Percentiles rank a stretch among this genome's conserved stretches.
phyloP scores from a whole-genome alignment of 2,797 vertebrate species.

The Phataginus tricuspis region DNA sequence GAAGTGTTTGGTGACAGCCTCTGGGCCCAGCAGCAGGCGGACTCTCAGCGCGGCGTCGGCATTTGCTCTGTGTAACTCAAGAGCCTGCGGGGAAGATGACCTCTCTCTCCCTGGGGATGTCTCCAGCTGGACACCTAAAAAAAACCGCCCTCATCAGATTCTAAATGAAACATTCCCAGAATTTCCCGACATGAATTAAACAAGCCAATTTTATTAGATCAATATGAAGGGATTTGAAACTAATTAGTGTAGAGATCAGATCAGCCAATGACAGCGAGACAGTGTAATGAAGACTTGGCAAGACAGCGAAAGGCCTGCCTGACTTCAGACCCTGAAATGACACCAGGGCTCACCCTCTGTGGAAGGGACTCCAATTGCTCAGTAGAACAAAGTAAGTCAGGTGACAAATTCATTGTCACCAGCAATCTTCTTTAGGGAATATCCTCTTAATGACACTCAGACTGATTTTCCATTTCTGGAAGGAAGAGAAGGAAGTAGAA shows the following conservation, averaged over 20 bases:
- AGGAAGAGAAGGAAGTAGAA: constrained; percentile 54
- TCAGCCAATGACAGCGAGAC: constrained; percentile 74
- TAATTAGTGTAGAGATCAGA: constrained; percentile 74
- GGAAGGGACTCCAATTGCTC: constrained; percentile 36
- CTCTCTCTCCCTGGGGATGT: constrained; percentile 70
- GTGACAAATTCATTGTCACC: constrained; percentile 34
- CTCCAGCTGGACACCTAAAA: constrained; percentile 75
- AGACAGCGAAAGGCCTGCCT: not conserved
- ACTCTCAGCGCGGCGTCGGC: constrained; percentile 62
- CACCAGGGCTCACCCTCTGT: not conserved
- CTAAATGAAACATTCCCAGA: constrained; percentile 73
- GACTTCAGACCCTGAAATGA: not conserved
- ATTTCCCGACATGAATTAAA: constrained; percentile 77
- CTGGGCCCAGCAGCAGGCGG: constrained; percentile 72
- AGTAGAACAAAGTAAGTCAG: constrained; percentile 19
- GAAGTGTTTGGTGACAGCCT: constrained; percentile 74
- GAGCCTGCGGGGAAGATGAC: constrained; percentile 61
- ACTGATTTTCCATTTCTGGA: constrained; percentile 52
- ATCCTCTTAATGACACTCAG: constrained; percentile 37
- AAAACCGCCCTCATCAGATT: constrained; percentile 62
- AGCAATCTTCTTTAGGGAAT: constrained; percentile 33
- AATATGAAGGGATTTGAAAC: constrained; percentile 75
- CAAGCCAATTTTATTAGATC: constrained; percentile 67
- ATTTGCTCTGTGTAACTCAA: constrained; percentile 77
- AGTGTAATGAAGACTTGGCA: constrained; percentile 78